These are phyloP conservation scores for Falcunculus frontatus DNA, from an alignment of 2,113 vertebrate genomes.

Conservation along the genomic window DNA sequence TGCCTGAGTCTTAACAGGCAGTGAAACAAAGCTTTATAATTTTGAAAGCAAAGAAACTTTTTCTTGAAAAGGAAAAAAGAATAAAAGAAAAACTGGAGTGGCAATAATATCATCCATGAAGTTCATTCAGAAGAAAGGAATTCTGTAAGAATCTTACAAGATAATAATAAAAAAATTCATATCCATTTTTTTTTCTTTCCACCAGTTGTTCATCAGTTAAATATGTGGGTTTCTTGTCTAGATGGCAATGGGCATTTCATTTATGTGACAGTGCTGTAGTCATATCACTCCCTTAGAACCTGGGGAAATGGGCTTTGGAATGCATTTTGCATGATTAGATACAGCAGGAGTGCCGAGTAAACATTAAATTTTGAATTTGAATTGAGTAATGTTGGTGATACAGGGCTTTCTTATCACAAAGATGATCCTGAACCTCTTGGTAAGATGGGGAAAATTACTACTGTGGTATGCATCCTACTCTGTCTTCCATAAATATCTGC, in stretches of 20 bases:
- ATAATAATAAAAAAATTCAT: neutral
- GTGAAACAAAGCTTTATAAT: neutral
- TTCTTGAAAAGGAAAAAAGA: neutral
- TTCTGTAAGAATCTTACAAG: neutral
- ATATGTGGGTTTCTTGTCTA: neutral
- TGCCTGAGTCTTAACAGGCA: neutral
- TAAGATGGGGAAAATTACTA: neutral
- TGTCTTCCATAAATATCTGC: neutral
- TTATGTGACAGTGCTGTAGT: neutral
- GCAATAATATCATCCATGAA: neutral
- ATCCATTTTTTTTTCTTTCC: neutral
- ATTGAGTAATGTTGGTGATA: neutral
- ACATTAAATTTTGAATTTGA: neutral
- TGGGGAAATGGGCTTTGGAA: constrained; percentile 10
- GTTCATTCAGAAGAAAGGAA: neutral
- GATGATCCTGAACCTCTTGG: neutral
- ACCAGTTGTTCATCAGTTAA: neutral
- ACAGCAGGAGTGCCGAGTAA: neutral
- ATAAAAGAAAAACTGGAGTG: neutral
- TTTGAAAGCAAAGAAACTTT: neutral
- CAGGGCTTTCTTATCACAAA: neutral
- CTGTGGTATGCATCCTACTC: neutral
- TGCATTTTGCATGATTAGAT: neutral
- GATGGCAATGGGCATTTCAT: neutral
- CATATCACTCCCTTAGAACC: neutral